These are phyloP conservation scores for Stenotaenia linearis DNA, from an alignment of 2,888 invertebrate species.

Conservation along the genomic window DNA sequence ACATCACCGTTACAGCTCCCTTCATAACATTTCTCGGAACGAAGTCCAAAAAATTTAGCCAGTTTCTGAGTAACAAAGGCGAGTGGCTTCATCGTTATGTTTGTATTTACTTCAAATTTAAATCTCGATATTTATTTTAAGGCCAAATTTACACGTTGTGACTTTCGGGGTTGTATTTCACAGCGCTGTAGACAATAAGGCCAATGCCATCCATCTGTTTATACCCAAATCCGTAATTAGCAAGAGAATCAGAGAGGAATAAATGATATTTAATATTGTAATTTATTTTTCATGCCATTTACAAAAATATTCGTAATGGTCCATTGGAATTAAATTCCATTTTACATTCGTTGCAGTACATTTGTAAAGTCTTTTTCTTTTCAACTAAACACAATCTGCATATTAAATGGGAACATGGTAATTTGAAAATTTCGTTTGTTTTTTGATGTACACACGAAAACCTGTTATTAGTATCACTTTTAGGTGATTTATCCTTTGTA, in stretches of 20 bases:
- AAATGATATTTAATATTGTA: neutral
- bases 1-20: neutral
- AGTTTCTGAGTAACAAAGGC: neutral
- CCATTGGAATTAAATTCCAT: neutral
- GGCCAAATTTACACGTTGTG: neutral
- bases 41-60: neutral
- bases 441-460: neutral
- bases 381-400: slow-evolving; percentile 17
- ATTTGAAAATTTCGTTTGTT: neutral
- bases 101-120: neutral
- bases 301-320: slow-evolving; percentile 16
- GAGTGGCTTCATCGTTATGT: neutral
- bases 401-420: slow-evolving; percentile 17
- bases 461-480: neutral
- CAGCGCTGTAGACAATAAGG: neutral
- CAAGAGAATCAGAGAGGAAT: neutral
- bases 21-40: neutral
- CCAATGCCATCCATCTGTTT: neutral
- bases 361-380: neutral
- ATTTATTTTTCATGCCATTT: neutral
- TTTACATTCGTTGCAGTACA: neutral
- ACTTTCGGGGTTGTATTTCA: slow-evolving; percentile 7
- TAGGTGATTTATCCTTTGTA: neutral
- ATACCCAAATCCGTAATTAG: neutral
- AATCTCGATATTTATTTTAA: neutral